Evolutionary conservation across 2,888 invertebrate species (phyloP).

Genomic region (Biston stratarius): DNA sequence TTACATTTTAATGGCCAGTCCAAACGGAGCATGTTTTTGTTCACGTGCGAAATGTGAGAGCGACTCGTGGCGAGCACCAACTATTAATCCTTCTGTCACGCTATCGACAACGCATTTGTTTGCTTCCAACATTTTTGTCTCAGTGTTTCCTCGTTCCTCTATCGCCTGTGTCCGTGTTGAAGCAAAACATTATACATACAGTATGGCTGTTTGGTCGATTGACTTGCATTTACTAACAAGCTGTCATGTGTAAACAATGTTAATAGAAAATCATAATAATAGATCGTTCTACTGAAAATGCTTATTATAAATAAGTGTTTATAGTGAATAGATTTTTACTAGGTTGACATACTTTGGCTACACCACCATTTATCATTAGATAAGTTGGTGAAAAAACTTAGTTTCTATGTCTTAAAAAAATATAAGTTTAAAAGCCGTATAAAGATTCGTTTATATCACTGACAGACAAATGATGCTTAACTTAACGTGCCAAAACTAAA

Average conservation of each 20-base stretch:
- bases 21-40: constrained; percentile 37
- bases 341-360: too few species aligned
- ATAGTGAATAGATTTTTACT: too few species aligned
- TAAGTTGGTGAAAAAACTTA: too few species aligned
- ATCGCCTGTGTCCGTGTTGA: constrained; percentile 45
- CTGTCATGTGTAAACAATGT: neutral
- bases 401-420: too few species aligned
- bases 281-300: neutral
- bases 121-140: constrained; percentile 83
- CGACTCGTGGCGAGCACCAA: constrained; percentile 50
- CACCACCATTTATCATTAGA: too few species aligned
- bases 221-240: neutral
- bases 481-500: too few species aligned
- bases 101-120: constrained; percentile 84
- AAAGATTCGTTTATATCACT: too few species aligned
- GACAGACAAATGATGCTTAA: too few species aligned
- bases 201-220: constrained; percentile 12
- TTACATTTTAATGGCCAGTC: constrained; percentile 11
- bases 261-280: neutral
- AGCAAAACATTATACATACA: constrained; percentile 3
- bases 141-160: constrained; percentile 63
- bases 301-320: too few species aligned
- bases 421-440: too few species aligned
- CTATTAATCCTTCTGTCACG: constrained; percentile 84
- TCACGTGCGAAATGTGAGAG: constrained; percentile 38